Conservation (phyloP, 1,140 invertebrate genomes). For the Hyles euphorbiae region DNA sequence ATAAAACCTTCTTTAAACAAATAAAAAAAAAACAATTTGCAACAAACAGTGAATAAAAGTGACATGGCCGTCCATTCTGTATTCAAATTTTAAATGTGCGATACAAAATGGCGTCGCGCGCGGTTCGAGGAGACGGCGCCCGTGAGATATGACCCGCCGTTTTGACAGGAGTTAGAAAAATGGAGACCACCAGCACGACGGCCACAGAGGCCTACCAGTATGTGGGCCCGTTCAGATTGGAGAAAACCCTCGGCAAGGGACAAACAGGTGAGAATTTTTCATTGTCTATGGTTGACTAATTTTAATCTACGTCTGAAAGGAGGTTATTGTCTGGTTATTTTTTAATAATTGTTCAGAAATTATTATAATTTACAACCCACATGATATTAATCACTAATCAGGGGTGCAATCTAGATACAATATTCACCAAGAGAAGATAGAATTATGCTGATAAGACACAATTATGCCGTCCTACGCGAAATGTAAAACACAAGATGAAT, state of each 20-base stretch:
- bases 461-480: too few species aligned
- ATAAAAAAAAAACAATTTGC: too few species aligned
- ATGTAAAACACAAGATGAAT: too few species aligned
- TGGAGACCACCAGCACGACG: conserved; percentile 53
- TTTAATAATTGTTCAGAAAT: too few species aligned
- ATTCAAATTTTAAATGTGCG: conserved; percentile 1
- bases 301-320: neutral
- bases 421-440: too few species aligned
- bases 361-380: too few species aligned
- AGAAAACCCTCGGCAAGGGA: conserved; percentile 99
- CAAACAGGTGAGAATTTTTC: conserved; percentile 90
- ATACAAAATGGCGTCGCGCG: neutral
- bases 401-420: too few species aligned
- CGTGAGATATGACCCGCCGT: conserved; percentile 4
- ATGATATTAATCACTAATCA: too few species aligned
- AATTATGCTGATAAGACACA: too few species aligned
- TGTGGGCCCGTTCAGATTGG: conserved; percentile 98
- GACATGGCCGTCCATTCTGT: neutral
- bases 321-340: neutral
- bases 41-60: too few species aligned
- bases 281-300: neutral
- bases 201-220: conserved; percentile 87
- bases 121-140: neutral
- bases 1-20: too few species aligned
- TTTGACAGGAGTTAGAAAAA: conserved; percentile 32